Evolutionary conservation across 2,113 vertebrate genomes (phyloP).

Genomic region (Barnardius zonarius): DNA sequence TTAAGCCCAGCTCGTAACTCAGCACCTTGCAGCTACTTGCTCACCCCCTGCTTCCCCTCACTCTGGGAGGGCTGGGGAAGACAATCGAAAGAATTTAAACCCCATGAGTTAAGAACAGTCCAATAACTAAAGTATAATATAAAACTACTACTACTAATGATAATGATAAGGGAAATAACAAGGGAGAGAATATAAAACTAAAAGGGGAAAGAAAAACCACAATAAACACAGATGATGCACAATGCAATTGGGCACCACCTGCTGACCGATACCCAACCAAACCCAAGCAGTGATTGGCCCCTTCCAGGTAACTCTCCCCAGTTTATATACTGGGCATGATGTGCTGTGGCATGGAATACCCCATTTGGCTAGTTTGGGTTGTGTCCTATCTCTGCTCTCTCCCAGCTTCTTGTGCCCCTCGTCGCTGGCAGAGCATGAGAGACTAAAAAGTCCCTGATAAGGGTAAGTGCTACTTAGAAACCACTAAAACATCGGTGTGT

Average conservation of each 20-base stretch:
- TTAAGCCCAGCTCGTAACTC: neutral
- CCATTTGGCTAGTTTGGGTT: neutral
- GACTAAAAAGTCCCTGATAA: neutral
- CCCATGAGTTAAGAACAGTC: neutral
- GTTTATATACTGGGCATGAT: neutral
- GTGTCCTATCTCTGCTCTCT: neutral
- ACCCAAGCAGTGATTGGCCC: neutral
- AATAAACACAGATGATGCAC: neutral
- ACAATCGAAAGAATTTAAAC: neutral
- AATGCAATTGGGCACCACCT: neutral
- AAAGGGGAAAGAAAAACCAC: neutral
- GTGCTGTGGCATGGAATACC: neutral
- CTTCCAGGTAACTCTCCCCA: neutral
- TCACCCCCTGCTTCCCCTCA: neutral
- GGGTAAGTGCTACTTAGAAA: neutral
- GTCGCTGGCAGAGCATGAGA: neutral
- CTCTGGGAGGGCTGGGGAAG: neutral
- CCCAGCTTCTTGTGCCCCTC: neutral
- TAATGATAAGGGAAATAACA: neutral
- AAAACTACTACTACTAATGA: neutral
- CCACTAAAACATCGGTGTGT: neutral
- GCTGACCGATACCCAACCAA: neutral
- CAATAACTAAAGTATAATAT: neutral
- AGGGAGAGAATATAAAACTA: neutral
- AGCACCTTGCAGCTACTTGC: neutral